Conservation (phyloP, 1,140 invertebrate species). For the Colletes gigas region DNA sequence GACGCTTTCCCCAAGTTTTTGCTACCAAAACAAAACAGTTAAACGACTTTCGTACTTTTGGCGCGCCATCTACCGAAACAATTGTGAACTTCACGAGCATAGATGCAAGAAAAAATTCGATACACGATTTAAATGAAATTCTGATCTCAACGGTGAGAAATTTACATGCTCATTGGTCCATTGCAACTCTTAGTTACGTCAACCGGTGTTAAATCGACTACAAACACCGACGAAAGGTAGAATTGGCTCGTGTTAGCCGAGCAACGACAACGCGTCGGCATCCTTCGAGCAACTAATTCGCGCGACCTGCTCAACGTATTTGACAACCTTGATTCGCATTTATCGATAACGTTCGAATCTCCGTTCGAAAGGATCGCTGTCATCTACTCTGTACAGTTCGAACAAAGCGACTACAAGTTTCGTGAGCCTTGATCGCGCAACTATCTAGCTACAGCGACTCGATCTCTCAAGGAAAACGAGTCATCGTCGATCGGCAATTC, state of each 20-base stretch:
- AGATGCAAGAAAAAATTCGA: no score
- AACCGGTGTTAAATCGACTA: neutral
- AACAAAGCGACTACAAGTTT: neutral
- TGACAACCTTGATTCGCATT: conserved; percentile 28
- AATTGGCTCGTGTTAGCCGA: neutral
- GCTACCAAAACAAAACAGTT: no score
- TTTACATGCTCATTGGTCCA: no score
- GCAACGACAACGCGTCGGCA: neutral
- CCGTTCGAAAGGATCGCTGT: neutral
- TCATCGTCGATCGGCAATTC: neutral
- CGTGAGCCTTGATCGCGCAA: conserved; percentile 3
- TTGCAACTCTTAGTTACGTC: neutral
- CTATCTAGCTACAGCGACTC: neutral
- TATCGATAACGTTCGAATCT: neutral
- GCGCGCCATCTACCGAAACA: no score
- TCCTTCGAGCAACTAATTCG: neutral
- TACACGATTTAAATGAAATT: no score
- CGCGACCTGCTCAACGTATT: conserved; percentile 10
- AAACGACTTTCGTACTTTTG: no score
- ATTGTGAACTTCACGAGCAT: no score
- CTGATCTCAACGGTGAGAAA: no score
- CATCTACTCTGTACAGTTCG: neutral
- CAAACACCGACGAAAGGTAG: conserved; percentile 1
- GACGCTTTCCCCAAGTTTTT: no score
- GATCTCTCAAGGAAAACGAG: conserved; percentile 46